Base-by-base conservation (phyloP, 2,113 vertebrate genomes). In the Dunckerocampus dactyliophorus region DNA sequence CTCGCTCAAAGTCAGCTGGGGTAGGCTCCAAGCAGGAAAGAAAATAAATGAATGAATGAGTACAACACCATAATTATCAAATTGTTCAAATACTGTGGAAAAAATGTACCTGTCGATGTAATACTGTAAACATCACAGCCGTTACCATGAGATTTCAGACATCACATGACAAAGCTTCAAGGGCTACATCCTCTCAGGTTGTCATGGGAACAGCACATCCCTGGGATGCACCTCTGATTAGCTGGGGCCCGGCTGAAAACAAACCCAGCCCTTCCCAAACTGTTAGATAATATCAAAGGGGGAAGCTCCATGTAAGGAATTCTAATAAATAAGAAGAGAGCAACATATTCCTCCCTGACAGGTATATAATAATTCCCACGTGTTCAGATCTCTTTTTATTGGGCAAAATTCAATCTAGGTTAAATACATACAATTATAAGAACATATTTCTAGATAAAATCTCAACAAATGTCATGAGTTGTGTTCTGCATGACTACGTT, bases 181-280 rank as follows among this genome's bases (percentile, higher is more conserved):
- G 79, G 74, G 81, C 85, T 87, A 64, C 79, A 83, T 85, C 82
- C 80, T 77, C 69, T 49, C 67, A 75, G 75, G 90, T 91, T 87
- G 84, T 88, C 89, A 90, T 89, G 85, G 88, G 79, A 91, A 90
- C 89, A 74, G 14, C 71, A 79, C 82, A 83, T 84, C 83, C 76
- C 78, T 75, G 43, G 24, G 58, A 56, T 59, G 66, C 76, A 79
- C 78, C 71, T 76, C 72, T 64, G 58, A 76, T 82, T 53, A 80
- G 65, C 65, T 0, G 24, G 62, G 69, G 71, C 54, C 48, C 37
- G 10, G 54, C 69, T 76, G 64, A 67, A 74, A 77, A 74, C 71
- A 73, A 56, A 76, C 28, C 58, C 65, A 61, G 55, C 66, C 47
- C 57, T 67, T 59, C 67, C 12, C 49, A 67, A 62, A 62, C 63